A percentile compares a stretch with the other conserved stretches of the same genome.
phyloP scores from a whole-genome alignment of 2,797 vertebrate species.

The Hydrophis major region DNA sequence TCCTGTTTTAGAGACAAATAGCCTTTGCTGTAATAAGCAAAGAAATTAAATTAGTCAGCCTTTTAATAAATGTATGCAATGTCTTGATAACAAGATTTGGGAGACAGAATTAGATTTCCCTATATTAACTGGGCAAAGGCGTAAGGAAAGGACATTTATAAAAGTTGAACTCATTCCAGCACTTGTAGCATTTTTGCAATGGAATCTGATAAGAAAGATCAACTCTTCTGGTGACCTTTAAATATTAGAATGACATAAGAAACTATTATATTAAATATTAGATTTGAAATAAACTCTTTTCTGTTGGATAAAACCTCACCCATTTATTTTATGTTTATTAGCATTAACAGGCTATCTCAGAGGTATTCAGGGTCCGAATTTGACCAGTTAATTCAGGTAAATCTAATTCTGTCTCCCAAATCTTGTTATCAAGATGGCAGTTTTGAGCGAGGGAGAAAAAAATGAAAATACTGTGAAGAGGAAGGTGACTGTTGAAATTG shows the following conservation, averaged over 20 bases:
- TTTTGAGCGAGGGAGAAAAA: background rate
- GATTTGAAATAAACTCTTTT: background rate
- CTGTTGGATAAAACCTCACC: background rate
- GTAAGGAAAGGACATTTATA: background rate
- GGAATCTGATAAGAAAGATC: background rate
- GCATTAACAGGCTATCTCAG: background rate
- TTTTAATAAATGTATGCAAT: slow-evolving; percentile 4
- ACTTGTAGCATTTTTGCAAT: background rate
- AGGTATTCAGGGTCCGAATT: background rate
- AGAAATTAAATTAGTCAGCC: background rate
- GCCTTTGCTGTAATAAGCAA: background rate
- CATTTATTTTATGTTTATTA: background rate
- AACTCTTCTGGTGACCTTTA: background rate
- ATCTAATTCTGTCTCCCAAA: background rate
- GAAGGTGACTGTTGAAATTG: background rate
- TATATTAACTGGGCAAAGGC: background rate
- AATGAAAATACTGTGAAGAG: background rate
- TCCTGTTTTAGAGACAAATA: background rate
- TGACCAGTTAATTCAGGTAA: background rate
- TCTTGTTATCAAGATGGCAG: background rate
- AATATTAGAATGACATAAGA: background rate
- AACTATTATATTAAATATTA: background rate
- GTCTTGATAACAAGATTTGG: background rate
- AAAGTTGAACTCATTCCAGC: background rate
- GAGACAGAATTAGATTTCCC: background rate